A percentile compares a stretch with the other conserved stretches of the same genome.
These are phyloP conservation scores for Amaurobius ferox DNA, from an alignment of 2,888 invertebrate species.

Conservation along the genomic window DNA sequence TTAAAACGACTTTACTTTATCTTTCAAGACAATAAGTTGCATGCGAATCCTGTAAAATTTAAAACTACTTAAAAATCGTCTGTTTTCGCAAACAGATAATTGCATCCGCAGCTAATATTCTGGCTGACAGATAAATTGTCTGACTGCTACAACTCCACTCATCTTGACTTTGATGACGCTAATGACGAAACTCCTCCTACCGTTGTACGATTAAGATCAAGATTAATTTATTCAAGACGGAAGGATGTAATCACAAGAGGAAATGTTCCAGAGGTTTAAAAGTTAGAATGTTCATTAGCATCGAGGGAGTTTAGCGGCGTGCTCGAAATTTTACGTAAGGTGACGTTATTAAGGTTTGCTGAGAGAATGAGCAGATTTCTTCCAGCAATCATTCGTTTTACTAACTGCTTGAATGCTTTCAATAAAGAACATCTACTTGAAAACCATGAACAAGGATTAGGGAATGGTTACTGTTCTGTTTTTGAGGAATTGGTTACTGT, in stretches of 20 bases:
- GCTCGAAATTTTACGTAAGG: slow-evolving; percentile 56
- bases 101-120: background rate
- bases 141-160: slow-evolving; percentile 54
- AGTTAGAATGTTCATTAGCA: slow-evolving; percentile 57
- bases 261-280: slow-evolving; percentile 48
- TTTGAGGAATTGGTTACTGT: too few species aligned
- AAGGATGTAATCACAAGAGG: slow-evolving; percentile 54
- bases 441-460: slow-evolving; percentile 2
- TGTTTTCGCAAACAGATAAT: slow-evolving; percentile 13
- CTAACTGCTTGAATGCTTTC: slow-evolving; percentile 68
- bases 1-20: slow-evolving; percentile 56
- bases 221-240: slow-evolving; percentile 64
- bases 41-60: slow-evolving; percentile 35
- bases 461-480: too few species aligned
- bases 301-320: slow-evolving; percentile 26
- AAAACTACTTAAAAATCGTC: slow-evolving; percentile 59
- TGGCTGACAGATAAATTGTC: slow-evolving; percentile 57
- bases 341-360: slow-evolving; percentile 58
- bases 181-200: slow-evolving; percentile 57
- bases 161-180: slow-evolving; percentile 71
- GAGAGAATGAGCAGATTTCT: slow-evolving; percentile 47
- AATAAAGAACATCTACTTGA: slow-evolving; percentile 63
- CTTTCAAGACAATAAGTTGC: background rate
- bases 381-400: slow-evolving; percentile 57
- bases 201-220: slow-evolving; percentile 56